Evolutionary conservation across 2,797 vertebrate genomes (phyloP), one percentile per base, ranked within the genome.

Genomic region (Scleropages formosus): DNA sequence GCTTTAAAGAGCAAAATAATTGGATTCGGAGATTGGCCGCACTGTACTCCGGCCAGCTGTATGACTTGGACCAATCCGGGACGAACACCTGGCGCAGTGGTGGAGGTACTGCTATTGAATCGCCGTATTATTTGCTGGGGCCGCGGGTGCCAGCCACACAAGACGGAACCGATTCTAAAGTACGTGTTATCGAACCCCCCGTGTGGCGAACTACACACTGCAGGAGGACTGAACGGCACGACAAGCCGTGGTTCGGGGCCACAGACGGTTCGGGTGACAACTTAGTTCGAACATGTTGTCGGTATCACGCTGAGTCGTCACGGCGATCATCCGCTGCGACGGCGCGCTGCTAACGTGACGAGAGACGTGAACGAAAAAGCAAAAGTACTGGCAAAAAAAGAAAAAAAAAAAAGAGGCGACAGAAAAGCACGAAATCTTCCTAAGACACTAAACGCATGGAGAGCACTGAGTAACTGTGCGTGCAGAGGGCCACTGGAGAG

Each of bases 1-100:
- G 83, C 86, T 88, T 91, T 90, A 90, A 85, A 91, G 89, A 89
- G 87, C 82, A 82, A 90, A 91, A 91, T 91, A 91, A 93, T 91
- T 92, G 87, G 88, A 90, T 85, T 86, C 86, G 85, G 86, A 90
- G 90, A 88, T 87, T 90, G 88, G 85, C 85, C 88, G 84, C 81
- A 86, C 84, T 85, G 80, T 88, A 83, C 80, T 82, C 82, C 81
- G 87, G 86, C 86, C 82, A 68, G 80, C 85, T 82, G 84, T 89
- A 80, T 82, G 84, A 64, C 75, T 69, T 75, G 8, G 72, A 69
- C 80, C 78, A 83, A 81, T 80, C 86, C 85, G 67, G 73, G 78
- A 75, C 47, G 72, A 78, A 80, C 81, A 84, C 82, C 82, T 84
- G 81, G 81, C 77, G 78, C 72, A 77, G 74, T 73, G 60, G 65